phyloP scores from a whole-genome alignment of 2,797 vertebrate genomes.

The Scolopax rusticola region DNA sequence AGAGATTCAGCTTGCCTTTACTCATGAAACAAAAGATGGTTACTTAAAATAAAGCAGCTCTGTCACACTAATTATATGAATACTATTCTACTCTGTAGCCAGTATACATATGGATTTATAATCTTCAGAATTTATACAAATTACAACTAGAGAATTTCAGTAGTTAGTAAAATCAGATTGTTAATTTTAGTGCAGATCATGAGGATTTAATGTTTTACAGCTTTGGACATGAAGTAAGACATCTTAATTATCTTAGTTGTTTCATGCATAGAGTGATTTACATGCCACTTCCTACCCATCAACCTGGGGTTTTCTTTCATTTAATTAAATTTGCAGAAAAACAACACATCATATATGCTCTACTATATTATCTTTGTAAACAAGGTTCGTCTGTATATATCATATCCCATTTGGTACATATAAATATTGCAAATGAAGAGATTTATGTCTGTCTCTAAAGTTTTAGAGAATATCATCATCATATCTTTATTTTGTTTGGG shows the following conservation, averaged over 20 bases:
- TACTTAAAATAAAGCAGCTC: background rate
- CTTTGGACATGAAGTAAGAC: slow-evolving; percentile 5
- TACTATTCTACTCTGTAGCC: background rate
- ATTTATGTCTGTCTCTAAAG: background rate
- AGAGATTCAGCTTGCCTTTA: background rate
- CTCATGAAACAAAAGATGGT: background rate
- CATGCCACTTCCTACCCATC: background rate
- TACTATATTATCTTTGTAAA: background rate
- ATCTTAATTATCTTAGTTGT: background rate
- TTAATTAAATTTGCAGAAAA: slow-evolving; percentile 12
- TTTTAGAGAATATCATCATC: background rate
- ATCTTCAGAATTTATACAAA: background rate
- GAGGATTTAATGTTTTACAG: background rate
- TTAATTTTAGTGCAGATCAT: background rate
- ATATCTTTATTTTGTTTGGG: background rate
- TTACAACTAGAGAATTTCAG: background rate
- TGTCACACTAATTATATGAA: background rate
- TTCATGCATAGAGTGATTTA: slow-evolving; percentile 1
- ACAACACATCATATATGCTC: background rate
- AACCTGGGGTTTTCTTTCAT: background rate
- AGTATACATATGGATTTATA: background rate
- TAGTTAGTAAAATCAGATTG: background rate
- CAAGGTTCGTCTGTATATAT: background rate
- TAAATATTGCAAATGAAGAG: background rate
- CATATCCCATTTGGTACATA: background rate